Conservation (phyloP, 2,888 invertebrate genomes). For the Lucinisca nassula region DNA sequence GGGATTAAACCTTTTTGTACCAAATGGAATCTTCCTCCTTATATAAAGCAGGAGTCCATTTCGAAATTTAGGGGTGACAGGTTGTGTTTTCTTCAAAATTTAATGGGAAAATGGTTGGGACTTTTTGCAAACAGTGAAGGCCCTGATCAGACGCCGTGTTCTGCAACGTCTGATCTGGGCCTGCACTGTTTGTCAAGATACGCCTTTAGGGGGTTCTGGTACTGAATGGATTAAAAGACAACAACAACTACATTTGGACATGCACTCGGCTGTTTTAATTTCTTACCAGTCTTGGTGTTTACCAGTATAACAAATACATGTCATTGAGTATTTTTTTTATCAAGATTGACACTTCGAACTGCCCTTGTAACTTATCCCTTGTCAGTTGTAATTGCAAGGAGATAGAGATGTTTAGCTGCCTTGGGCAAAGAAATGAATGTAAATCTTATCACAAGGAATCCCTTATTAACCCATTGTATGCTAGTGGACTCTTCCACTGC, state of each 20-base stretch:
- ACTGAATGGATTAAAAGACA: background rate
- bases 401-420: background rate
- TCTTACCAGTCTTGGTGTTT: slow-evolving; percentile 5
- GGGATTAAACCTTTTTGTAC: too few species aligned
- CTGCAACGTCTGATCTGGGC: too few species aligned
- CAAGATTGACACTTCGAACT: background rate
- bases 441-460: background rate
- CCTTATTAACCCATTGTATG: background rate
- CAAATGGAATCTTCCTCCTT: too few species aligned
- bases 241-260: background rate
- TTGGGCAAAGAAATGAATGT: background rate
- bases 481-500: background rate
- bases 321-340: background rate
- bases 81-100: background rate
- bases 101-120: background rate
- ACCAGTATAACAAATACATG: background rate
- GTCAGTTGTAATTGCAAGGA: background rate
- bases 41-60: background rate
- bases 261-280: slow-evolving; percentile 1
- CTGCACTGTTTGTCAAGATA: background rate
- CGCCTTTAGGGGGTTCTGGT: background rate
- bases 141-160: too few species aligned
- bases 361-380: background rate
- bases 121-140: background rate
- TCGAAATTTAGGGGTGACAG: background rate